Evolutionary conservation across 2,797 vertebrate genomes (phyloP).

Genomic region (Lateolabrax maculatus): DNA sequence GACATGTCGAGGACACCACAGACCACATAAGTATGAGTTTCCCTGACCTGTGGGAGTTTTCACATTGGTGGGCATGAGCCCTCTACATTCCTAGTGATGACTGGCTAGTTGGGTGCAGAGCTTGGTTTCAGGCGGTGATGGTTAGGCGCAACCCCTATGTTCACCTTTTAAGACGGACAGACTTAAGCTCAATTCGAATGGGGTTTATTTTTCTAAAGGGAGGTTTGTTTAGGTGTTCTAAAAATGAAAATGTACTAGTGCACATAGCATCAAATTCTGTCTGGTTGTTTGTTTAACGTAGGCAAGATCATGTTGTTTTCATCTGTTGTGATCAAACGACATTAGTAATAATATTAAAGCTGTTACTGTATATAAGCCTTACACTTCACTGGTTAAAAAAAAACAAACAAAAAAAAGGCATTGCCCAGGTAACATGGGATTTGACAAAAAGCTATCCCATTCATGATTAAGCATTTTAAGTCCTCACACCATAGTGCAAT

Average conservation of each 20-base stretch:
- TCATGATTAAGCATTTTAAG: neutral
- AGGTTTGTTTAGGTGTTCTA: no score
- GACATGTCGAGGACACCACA: conserved; percentile 51
- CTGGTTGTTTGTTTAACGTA: neutral
- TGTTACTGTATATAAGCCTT: neutral
- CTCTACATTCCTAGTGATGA: conserved; percentile 3
- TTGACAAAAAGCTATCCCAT: neutral
- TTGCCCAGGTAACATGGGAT: neutral
- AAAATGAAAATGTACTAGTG: no score
- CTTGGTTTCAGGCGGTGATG: neutral
- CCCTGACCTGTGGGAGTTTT: conserved; percentile 39
- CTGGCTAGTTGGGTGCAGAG: conserved; percentile 4
- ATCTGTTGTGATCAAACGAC: neutral
- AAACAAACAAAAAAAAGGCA: no score
- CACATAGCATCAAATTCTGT: no score
- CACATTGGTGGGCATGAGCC: conserved; percentile 22
- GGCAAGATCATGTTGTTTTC: neutral
- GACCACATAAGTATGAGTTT: conserved; percentile 34
- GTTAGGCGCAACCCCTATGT: neutral
- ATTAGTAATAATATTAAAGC: neutral
- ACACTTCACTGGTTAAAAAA: neutral
- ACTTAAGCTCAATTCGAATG: neutral
- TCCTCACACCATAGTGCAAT: neutral
- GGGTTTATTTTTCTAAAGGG: neutral
- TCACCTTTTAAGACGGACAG: conserved; percentile 2